Conservation (phyloP, 2,797 vertebrate genomes). For the Macropodus opercularis region DNA sequence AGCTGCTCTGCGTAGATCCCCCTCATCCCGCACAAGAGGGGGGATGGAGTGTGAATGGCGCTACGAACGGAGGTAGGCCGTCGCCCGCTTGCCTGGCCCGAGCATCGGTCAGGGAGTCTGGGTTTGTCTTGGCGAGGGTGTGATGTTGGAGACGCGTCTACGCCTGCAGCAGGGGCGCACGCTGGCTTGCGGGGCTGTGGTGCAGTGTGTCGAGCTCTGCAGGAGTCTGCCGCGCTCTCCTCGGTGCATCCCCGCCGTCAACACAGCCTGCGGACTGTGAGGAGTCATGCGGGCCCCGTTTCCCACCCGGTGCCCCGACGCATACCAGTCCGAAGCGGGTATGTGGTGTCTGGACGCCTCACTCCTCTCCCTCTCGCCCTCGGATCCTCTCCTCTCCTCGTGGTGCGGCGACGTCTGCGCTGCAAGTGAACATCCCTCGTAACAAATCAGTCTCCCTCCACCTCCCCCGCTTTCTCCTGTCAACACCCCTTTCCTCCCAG, state of each 20-base stretch:
- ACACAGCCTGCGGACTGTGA: constrained; percentile 11
- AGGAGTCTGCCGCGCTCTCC: constrained; percentile 44
- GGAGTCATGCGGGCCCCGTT: constrained; percentile 28
- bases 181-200: constrained; percentile 14
- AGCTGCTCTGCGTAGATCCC: constrained; percentile 13
- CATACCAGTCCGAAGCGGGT: constrained; percentile 17
- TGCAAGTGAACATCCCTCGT: constrained; percentile 38
- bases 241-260: constrained; percentile 56
- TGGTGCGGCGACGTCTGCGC: constrained; percentile 25
- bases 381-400: neutral
- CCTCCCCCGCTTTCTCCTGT: constrained; percentile 33
- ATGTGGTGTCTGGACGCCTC: neutral
- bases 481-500: constrained; percentile 28
- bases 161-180: constrained; percentile 26
- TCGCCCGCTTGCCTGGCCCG: constrained; percentile 9
- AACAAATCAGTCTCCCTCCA: constrained; percentile 31
- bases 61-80: constrained; percentile 12
- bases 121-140: neutral
- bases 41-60: constrained; percentile 15
- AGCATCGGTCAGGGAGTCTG: constrained; percentile 42
- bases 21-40: constrained; percentile 44
- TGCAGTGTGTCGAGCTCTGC: constrained; percentile 47
- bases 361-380: neutral
- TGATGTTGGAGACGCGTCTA: constrained; percentile 5
- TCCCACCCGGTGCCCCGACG: constrained; percentile 15